Evolutionary conservation across 2,888 invertebrate species (phyloP).

Genomic region (Epinotia demarniana): DNA sequence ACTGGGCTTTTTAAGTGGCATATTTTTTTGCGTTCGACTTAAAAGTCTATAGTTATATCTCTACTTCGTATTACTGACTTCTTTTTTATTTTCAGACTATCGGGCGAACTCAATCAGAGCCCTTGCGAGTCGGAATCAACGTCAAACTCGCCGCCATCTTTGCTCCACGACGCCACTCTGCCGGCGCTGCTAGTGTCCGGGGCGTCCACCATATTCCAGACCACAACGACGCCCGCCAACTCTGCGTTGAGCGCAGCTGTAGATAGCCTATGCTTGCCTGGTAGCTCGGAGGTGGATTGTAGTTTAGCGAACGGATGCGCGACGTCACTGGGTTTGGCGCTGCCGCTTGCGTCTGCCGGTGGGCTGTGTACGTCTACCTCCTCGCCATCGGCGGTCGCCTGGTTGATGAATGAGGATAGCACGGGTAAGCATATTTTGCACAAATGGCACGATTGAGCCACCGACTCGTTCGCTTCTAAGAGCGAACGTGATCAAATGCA

Average conservation of each 20-base stretch:
- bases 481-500: constrained; percentile 44
- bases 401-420: constrained; percentile 85
- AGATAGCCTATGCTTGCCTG: constrained; percentile 67
- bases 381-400: constrained; percentile 79
- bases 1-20: constrained; percentile 55
- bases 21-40: constrained; percentile 60
- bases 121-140: constrained; percentile 87
- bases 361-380: constrained; percentile 74
- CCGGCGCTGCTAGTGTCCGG: constrained; percentile 78
- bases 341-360: constrained; percentile 74
- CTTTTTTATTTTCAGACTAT: constrained; percentile 67
- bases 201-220: constrained; percentile 74
- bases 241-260: constrained; percentile 62
- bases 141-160: constrained; percentile 84
- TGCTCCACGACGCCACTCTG: constrained; percentile 76
- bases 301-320: constrained; percentile 77
- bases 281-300: constrained; percentile 69
- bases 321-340: constrained; percentile 67
- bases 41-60: constrained; percentile 49
- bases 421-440: constrained; percentile 64
- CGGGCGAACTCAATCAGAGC: constrained; percentile 80
- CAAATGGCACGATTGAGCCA: constrained; percentile 6
- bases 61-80: neutral
- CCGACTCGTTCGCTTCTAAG: constrained; percentile 28
- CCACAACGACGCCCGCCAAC: constrained; percentile 68